Percentiles rank a stretch among this genome's conserved stretches.
These are phyloP conservation scores for Clanis bilineata DNA, from an alignment of 2,888 invertebrate genomes.

Conservation along the genomic window DNA sequence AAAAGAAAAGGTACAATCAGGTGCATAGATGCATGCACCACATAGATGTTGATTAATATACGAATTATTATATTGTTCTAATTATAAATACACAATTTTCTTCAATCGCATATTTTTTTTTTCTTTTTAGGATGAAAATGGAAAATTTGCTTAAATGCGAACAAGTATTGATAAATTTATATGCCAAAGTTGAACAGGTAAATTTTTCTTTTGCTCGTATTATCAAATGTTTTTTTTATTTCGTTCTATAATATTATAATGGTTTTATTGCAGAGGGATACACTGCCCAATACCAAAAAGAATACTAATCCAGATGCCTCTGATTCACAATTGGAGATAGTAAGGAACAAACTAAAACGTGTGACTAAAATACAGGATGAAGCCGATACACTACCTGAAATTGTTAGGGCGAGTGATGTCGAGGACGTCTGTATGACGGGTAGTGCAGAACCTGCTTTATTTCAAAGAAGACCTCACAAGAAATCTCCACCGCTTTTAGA, in stretches of 20 bases:
- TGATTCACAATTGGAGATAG: slow-evolving; percentile 49
- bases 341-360: slow-evolving; percentile 63
- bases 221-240: background rate
- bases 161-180: slow-evolving; percentile 85
- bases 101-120: background rate
- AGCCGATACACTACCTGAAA: slow-evolving; percentile 63
- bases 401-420: slow-evolving; percentile 58
- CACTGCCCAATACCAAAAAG: slow-evolving; percentile 36
- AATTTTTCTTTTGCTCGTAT: no score
- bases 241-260: background rate
- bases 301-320: slow-evolving; percentile 25
- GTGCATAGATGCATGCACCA: background rate
- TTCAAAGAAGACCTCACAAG: slow-evolving; percentile 67
- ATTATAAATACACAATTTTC: background rate
- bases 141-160: slow-evolving; percentile 86
- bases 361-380: slow-evolving; percentile 44
- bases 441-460: slow-evolving; percentile 69
- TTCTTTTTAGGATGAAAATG: slow-evolving; percentile 83
- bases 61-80: background rate
- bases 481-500: slow-evolving; percentile 35
- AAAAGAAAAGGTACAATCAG: slow-evolving; percentile 83
- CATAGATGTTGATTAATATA: background rate
- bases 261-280: slow-evolving; percentile 55
- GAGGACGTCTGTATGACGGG: slow-evolving; percentile 60
- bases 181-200: slow-evolving; percentile 85